These are phyloP conservation scores for Balearica regulorum DNA, from an alignment of 2,797 vertebrate species.

Conservation along the genomic window DNA sequence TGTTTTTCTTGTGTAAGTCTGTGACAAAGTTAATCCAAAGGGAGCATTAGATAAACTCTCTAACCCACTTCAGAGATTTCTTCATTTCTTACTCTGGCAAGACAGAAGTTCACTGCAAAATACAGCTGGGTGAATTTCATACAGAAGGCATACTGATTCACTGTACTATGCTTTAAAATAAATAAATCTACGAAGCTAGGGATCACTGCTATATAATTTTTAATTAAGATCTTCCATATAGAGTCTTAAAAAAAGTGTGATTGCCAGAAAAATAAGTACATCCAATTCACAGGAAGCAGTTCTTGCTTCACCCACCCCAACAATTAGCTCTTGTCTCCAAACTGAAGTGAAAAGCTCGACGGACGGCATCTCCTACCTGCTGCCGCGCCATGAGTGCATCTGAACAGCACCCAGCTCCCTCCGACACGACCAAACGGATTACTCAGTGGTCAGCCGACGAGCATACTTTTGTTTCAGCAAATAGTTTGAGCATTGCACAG, in stretches of 20 bases:
- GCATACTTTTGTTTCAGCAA: conserved; percentile 14
- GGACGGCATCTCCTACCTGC: not conserved
- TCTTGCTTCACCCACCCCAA: not conserved
- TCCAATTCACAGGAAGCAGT: not conserved
- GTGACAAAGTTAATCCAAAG: not conserved
- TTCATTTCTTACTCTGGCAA: not conserved
- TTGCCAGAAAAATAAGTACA: fast-evolving
- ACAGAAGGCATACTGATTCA: fast-evolving
- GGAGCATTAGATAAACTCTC: not conserved
- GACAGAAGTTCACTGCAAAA: not conserved
- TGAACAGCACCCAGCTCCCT: not conserved
- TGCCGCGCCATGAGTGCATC: not conserved
- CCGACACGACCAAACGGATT: not conserved
- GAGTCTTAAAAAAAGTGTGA: not conserved
- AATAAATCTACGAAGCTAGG: not conserved
- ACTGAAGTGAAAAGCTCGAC: too few relatives aligned
- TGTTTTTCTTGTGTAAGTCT: not conserved
- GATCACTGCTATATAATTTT: not conserved
- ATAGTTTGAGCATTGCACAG: conserved; percentile 43
- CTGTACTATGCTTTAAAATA: not conserved
- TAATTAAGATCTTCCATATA: not conserved
- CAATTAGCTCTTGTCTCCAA: not conserved
- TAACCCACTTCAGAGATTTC: not conserved
- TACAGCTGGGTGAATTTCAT: not conserved
- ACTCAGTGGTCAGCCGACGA: not conserved